Percentiles rank a stretch among this genome's conserved stretches.
phyloP scores from a whole-genome alignment of 2,888 invertebrate genomes.

The Axea sp. region DNA sequence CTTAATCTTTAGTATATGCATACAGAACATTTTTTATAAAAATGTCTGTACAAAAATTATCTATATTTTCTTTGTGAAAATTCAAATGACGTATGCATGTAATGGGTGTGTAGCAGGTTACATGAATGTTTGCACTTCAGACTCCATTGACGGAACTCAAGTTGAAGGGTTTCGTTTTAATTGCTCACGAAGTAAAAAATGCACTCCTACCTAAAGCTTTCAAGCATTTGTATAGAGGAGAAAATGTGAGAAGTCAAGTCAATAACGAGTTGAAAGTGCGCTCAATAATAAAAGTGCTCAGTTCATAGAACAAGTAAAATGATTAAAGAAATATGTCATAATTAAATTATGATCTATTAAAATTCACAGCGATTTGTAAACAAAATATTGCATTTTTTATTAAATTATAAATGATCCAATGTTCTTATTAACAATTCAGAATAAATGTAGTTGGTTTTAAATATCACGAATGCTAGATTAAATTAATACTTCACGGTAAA shows the following conservation, averaged over 20 bases:
- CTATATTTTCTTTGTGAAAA: constrained; percentile 3
- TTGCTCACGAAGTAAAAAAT: constrained; percentile 38
- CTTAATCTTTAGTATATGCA: too few relatives aligned
- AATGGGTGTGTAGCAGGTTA: constrained; percentile 24
- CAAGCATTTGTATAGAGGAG: constrained; percentile 21
- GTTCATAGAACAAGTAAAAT: neutral
- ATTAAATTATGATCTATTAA: too few relatives aligned
- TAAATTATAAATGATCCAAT: too few relatives aligned
- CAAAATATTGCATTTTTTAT: too few relatives aligned
- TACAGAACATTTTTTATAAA: too few relatives aligned
- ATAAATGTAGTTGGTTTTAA: too few relatives aligned
- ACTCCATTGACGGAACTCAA: constrained; percentile 36
- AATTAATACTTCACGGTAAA: too few relatives aligned
- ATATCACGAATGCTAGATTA: too few relatives aligned
- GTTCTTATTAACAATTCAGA: too few relatives aligned
- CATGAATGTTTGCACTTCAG: constrained; percentile 43
- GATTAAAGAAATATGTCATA: too few relatives aligned
- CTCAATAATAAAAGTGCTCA: constrained; percentile 18
- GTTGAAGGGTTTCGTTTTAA: constrained; percentile 46
- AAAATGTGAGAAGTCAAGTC: constrained; percentile 43
- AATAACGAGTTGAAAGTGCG: constrained; percentile 33
- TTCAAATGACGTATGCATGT: neutral
- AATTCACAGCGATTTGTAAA: too few relatives aligned
- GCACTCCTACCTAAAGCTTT: constrained; percentile 20
- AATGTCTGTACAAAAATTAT: neutral